These are phyloP conservation scores for Hippoglossus stenolepis DNA, from an alignment of 2,113 vertebrate species.

Conservation along the genomic window DNA sequence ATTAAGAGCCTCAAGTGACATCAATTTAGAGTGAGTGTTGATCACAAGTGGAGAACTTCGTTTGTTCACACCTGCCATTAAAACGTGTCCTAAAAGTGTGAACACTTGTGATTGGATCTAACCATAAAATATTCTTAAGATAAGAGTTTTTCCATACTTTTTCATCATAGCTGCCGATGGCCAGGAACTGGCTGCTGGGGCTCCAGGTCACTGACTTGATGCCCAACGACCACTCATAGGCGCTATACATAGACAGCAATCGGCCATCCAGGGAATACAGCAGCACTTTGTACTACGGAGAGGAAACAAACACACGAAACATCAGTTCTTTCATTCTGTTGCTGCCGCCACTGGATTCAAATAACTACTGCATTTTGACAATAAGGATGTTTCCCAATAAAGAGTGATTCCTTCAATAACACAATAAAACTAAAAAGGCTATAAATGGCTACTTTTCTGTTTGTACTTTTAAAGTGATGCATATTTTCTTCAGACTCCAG, in stretches of 20 bases:
- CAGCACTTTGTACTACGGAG: slow-evolving; percentile 90
- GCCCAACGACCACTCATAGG: slow-evolving; percentile 95
- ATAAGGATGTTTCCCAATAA: neutral
- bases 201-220: slow-evolving; percentile 92
- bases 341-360: too few relatives aligned
- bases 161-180: slow-evolving; percentile 95
- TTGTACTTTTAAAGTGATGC: too few relatives aligned
- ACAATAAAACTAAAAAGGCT: neutral
- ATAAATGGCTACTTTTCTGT: neutral
- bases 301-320: slow-evolving; percentile 1
- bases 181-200: slow-evolving; percentile 96
- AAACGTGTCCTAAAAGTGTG: too few relatives aligned
- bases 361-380: neutral
- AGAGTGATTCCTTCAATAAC: neutral
- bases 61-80: too few relatives aligned
- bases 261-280: slow-evolving; percentile 96
- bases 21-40: too few relatives aligned
- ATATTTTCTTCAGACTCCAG: too few relatives aligned
- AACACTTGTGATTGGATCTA: too few relatives aligned
- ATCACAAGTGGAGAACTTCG: too few relatives aligned
- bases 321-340: neutral
- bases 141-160: slow-evolving; percentile 81
- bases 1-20: too few relatives aligned
- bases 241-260: slow-evolving; percentile 86
- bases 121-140: neutral